Base-by-base conservation (phyloP, 2,888 invertebrate species). In the Melikaiella ostensackeni region DNA sequence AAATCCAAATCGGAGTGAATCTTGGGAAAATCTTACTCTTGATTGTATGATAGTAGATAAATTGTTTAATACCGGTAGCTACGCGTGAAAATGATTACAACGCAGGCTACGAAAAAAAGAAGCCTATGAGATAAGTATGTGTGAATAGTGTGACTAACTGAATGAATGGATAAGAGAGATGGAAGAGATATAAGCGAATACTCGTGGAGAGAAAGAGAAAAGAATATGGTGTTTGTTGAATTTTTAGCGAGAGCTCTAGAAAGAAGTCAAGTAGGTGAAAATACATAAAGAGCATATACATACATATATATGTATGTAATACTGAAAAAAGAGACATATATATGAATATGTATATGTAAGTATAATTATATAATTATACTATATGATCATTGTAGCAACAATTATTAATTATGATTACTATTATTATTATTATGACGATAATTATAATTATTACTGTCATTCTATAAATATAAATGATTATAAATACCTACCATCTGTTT, bases 381-480 rank as follows among this genome's bases (percentile, higher is more conserved):
- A 88, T 87, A 86, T 86, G 86, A 87, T 86, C 85, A 84, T 85
- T 86, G 86, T 87, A 88, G 86, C 82, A 66, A 85, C 79, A 84
- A 85, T 84, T 84, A 85, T 84, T 83, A 84, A 86, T 86, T 85
- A 86, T 87, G 81, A 85, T 83, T 85, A 91, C 93, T 93, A 88
- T 94, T 94, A 78, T 93, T 93, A 82, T 94, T 84, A 59, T 94
- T 92, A 75, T 9, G 93, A 93, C 87, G 93, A 93, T 46, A 94
- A 88, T 82, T 93, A 86, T 85, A 79, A 82, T 85, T 82, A 84
- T 85, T 86, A 86, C 83, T 81, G 84, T 88, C 86, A 86, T 87
- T 86, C 85, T 87, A 87, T 86, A 84, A 85, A 85, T 87, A 86
- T 88, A 87, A 88, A 87, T 87, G 86, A 85, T 84, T 85, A 86